Percentiles rank a stretch among this genome's conserved stretches.
These are phyloP conservation scores for Aphidius colemani DNA, from an alignment of 2,888 invertebrate genomes.

Conservation along the genomic window DNA sequence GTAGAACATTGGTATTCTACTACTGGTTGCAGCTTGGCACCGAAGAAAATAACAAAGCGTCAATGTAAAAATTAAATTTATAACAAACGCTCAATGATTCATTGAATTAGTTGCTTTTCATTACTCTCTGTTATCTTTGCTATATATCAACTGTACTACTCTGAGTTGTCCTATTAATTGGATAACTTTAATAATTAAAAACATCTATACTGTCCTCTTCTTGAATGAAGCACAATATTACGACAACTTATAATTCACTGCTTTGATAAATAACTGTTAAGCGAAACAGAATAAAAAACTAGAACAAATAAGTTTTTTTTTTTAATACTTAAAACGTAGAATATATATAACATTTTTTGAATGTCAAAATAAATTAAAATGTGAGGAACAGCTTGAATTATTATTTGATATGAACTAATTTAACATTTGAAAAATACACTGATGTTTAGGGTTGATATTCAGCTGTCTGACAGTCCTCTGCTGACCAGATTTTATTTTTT, in stretches of 20 bases:
- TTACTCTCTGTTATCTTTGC: slow-evolving; percentile 2
- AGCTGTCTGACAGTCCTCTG: too few species aligned
- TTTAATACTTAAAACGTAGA: too few species aligned
- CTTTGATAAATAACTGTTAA: neutral
- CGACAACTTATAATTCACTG: slow-evolving; percentile 19
- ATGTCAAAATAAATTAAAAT: too few species aligned
- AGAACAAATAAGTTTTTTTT: neutral
- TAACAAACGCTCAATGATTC: slow-evolving; percentile 33
- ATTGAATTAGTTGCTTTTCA: slow-evolving; percentile 34
- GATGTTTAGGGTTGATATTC: too few species aligned
- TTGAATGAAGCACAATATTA: slow-evolving; percentile 32
- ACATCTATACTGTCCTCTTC: too few species aligned
- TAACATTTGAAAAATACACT: too few species aligned
- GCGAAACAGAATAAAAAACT: neutral
- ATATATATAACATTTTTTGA: too few species aligned
- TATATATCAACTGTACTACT: slow-evolving; percentile 9
- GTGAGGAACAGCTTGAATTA: too few species aligned
- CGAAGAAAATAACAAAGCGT: neutral
- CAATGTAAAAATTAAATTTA: slow-evolving; percentile 27
- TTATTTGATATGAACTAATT: too few species aligned
- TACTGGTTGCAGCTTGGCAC: slow-evolving; percentile 3
- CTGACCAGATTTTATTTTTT: too few species aligned
- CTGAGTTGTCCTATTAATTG: slow-evolving; percentile 36
- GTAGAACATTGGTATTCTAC: slow-evolving; percentile 17
- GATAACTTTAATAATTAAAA: slow-evolving; percentile 44